Base-by-base conservation (phyloP, 35 echinoderm and acorn worm genomes). In the Chiridota heheva region DNA sequence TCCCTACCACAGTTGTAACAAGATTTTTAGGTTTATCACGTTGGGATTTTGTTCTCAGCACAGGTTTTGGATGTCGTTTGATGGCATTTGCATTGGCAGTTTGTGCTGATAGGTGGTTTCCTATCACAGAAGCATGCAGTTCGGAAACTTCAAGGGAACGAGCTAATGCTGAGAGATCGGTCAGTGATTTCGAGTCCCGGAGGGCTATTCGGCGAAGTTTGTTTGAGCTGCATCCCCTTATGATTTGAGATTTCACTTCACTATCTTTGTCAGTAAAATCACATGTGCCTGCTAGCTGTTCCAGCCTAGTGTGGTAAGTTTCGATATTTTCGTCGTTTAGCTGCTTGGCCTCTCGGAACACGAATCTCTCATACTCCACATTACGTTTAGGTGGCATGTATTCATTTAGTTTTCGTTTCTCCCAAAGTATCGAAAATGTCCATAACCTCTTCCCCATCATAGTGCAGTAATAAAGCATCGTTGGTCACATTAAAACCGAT, bases 231-330 rank as follows among this genome's bases (percentile, higher is more conserved):
- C 60, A 63, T 10, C 60, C 60, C 60, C 30, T 30, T 18, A 63
- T 30, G 26, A 63, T 63, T 63, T 74, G 70, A 45, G 20, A 45
- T 74, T 76, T 76, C 20, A 76, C 25, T 38, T 74, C 70, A 3
- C 70, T 44, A 26, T 76, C 72, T 6, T 53, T 76, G 72, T 76
- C 49, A 26, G 48, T 7, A 55, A 76, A 76, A 35, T 57, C 40
- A 74, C 46, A 57, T 57, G 48, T 76, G 26, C 30, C 32, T 4
- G 72, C 72, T 3, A 48, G 47, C 46, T 76, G 72, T 35, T 48
- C 57, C 27, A 76, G 31, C 24, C 44, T 25, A 25, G 42, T 44
- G 27, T 38, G 38, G 30, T 69, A 69, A 26, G 29, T 7, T 7
- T 69, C 66, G 39, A 69, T 69, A 20, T 20, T 36, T 36, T 69